Base-by-base conservation (phyloP, 92 coral and sea anemone species). In the Zoanthus sansibaricus region DNA sequence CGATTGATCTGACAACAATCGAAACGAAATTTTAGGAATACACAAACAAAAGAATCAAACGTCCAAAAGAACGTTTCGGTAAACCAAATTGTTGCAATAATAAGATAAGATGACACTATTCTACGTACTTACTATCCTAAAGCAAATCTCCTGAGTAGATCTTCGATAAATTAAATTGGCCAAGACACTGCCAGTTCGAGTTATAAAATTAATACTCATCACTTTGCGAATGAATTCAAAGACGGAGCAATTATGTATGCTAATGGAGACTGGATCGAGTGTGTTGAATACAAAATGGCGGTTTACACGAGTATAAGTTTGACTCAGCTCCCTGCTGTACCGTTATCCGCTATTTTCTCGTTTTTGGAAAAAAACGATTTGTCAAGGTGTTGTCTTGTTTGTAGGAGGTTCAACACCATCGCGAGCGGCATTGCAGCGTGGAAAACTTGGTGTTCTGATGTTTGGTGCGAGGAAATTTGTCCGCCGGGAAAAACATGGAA, bases 361-460 rank as follows among this genome's bases (percentile, higher is more conserved):
- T 93, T 88, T 87, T 87, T 97, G 54, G 94, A 86, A 56, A 87
- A 83, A 44, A 72, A 93, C 74, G 97, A 95, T 89, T 71, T 95
- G 55, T 82, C 93, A 76, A 87, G 88, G 59, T 97, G 99, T 67
- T 88, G 92, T 58, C 71, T 91, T 76, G 98, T 97, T 71, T 93
- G 95, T 72, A 83, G 91, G 31, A 83, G 86, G 11, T 92, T 97
- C 66, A 87, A 91, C 87, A 90, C 92, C 51, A 94, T 94, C 82
- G 97, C 92, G 20, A 90, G 85, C 73, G 75, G 90, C 13, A 88
- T 87, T 12, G 83, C 87, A 42, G 85, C 93, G 18, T 97, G 99
- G 99, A 97, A 95, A 87, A 68, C 82, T 14, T 95, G 96, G 97
- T 97, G 99, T 78, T 76, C 74, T 59, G 90, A 89, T 5, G 95